Evolutionary conservation across 2,113 vertebrate species (phyloP).

Genomic region (Phalacrocorax carbo): DNA sequence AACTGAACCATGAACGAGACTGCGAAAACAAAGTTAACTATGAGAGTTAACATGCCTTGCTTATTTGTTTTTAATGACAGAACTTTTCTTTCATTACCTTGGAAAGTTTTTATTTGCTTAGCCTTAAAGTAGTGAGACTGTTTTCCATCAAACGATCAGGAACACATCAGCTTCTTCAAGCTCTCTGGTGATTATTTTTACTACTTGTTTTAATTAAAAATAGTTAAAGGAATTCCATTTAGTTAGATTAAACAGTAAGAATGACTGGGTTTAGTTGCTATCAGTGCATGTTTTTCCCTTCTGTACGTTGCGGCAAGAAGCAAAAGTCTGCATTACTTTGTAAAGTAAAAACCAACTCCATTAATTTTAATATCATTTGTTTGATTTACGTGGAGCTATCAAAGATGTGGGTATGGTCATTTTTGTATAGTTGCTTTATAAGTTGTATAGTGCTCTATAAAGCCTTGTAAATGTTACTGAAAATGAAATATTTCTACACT

Average conservation of each 20-base stretch:
- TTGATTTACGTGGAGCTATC: neutral
- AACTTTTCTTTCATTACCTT: neutral
- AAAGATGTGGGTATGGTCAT: accelerated
- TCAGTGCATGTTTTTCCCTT: neutral
- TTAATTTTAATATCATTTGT: neutral
- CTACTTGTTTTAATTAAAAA: neutral
- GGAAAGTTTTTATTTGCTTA: neutral
- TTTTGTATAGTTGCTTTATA: neutral
- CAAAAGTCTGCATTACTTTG: neutral
- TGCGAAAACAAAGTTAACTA: neutral
- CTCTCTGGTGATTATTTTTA: neutral
- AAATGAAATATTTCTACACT: neutral
- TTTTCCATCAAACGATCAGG: neutral
- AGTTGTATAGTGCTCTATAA: neutral
- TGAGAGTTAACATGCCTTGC: neutral
- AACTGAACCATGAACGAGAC: neutral
- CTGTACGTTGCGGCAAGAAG: neutral
- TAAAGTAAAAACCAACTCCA: neutral
- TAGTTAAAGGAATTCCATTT: neutral
- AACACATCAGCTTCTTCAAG: neutral
- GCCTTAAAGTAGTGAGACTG: neutral
- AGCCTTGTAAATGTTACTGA: neutral
- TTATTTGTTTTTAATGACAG: neutral
- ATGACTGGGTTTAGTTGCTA: neutral
- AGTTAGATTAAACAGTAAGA: neutral